These are phyloP conservation scores for Danaus plexippus DNA, from an alignment of 1,140 invertebrate genomes.

Conservation along the genomic window DNA sequence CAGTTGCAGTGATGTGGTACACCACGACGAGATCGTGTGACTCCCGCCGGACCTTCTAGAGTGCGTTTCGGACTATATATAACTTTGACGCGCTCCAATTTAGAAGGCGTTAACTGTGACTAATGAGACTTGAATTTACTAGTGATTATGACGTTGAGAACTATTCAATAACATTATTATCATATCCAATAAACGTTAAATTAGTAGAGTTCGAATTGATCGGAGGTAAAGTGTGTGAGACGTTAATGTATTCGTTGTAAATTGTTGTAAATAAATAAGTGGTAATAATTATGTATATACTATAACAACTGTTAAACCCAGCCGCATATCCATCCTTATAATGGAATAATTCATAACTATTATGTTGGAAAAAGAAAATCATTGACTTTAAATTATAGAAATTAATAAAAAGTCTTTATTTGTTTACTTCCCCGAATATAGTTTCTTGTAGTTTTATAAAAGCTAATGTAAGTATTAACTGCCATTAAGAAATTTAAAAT, in stretches of 20 bases:
- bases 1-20: conserved; percentile 68
- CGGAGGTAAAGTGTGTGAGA: conserved; percentile 17
- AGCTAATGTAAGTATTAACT: too few species aligned
- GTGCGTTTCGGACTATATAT: conserved; percentile 58
- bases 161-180: conserved; percentile 17
- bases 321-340: conserved; percentile 63
- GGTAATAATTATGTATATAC: conserved; percentile 33
- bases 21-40: conserved; percentile 72
- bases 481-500: too few species aligned
- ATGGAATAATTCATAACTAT: conserved; percentile 9
- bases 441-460: too few species aligned
- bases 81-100: conserved; percentile 21
- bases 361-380: too few species aligned
- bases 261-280: conserved; percentile 43
- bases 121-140: conserved; percentile 7
- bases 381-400: too few species aligned
- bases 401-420: conserved; percentile 11
- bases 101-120: conserved; percentile 19
- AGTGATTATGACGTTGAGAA: conserved; percentile 17
- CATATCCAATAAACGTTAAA: conserved; percentile 22
- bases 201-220: conserved; percentile 9
- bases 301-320: conserved; percentile 35
- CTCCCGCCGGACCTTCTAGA: conserved; percentile 67
- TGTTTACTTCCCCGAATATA: conserved; percentile 28
- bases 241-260: conserved; percentile 32